A percentile compares a stretch with the other conserved stretches of the same genome.
Evolutionary conservation across 2,888 invertebrate species (phyloP).

Genomic region (Heliconius erato): DNA sequence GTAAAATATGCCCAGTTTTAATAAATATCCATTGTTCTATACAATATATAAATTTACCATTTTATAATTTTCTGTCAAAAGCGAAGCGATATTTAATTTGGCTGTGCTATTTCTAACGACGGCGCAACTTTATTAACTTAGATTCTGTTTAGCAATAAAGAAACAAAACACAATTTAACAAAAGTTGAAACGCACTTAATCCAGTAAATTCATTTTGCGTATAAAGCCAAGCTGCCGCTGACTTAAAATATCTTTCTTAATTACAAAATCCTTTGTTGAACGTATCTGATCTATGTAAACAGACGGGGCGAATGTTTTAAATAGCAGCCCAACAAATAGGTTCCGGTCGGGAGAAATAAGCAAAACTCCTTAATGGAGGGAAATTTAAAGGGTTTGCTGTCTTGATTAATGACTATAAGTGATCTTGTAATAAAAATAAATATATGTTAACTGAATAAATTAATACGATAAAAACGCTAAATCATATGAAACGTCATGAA

Average conservation of each 20-base stretch:
- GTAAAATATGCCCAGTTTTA: conserved; percentile 50
- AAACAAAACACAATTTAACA: conserved; percentile 61
- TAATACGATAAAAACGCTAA: no score
- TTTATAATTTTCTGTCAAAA: conserved; percentile 46
- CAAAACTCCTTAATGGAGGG: conserved; percentile 80
- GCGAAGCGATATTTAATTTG: conserved; percentile 43
- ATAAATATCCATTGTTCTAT: conserved; percentile 54
- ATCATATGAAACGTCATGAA: background rate
- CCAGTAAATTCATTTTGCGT: conserved; percentile 83
- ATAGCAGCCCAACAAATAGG: conserved; percentile 84
- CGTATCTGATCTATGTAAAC: conserved; percentile 86
- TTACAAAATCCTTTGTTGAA: conserved; percentile 86
- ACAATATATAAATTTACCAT: conserved; percentile 52
- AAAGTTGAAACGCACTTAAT: conserved; percentile 80
- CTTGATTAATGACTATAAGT: conserved; percentile 45
- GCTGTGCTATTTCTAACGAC: conserved; percentile 44
- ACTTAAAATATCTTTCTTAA: conserved; percentile 86
- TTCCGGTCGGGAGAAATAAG: conserved; percentile 81
- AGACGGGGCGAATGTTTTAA: conserved; percentile 84
- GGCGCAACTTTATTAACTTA: conserved; percentile 48
- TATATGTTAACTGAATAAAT: background rate
- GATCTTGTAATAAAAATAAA: background rate
- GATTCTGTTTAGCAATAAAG: conserved; percentile 55
- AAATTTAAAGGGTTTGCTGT: conserved; percentile 69
- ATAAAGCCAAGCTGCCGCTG: conserved; percentile 84